These are phyloP conservation scores for Hepsetus odoe DNA, from an alignment of 2,113 vertebrate species.

Conservation along the genomic window DNA sequence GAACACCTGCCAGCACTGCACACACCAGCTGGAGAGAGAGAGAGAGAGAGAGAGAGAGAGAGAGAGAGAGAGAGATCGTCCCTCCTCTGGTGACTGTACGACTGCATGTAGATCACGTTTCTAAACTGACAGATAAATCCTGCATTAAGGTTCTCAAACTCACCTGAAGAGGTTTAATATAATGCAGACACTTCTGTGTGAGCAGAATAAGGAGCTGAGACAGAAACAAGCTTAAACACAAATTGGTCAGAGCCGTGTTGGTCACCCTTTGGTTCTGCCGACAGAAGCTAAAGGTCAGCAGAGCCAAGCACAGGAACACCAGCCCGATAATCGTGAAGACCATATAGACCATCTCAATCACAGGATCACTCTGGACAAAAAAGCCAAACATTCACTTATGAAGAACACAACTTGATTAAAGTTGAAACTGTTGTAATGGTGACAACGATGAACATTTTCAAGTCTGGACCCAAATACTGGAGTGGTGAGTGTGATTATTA, in stretches of 20 bases:
- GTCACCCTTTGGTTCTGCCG: conserved; percentile 53
- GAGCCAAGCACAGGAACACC: conserved; percentile 50
- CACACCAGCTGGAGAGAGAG: conserved; percentile 62
- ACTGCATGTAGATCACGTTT: no score
- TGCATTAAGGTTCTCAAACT: background rate
- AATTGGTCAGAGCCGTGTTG: conserved; percentile 65
- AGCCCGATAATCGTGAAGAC: no score
- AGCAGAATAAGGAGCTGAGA: conserved; percentile 64
- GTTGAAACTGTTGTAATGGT: no score
- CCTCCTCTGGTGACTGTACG: no score
- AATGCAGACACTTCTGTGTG: background rate
- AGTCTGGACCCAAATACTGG: no score
- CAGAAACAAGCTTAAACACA: conserved; percentile 70
- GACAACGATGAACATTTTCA: no score
- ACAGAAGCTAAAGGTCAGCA: conserved; percentile 67
- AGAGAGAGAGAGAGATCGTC: background rate
- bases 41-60: background rate
- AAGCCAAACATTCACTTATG: no score
- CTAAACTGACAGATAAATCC: no score
- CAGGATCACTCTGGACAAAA: no score
- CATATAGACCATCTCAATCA: no score
- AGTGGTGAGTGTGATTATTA: no score
- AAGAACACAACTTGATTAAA: no score
- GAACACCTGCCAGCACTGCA: conserved; percentile 65
- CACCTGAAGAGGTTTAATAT: conserved; percentile 49